These are phyloP conservation scores for Crocallis elinguaria DNA, from an alignment of 2,888 invertebrate genomes.

Conservation along the genomic window DNA sequence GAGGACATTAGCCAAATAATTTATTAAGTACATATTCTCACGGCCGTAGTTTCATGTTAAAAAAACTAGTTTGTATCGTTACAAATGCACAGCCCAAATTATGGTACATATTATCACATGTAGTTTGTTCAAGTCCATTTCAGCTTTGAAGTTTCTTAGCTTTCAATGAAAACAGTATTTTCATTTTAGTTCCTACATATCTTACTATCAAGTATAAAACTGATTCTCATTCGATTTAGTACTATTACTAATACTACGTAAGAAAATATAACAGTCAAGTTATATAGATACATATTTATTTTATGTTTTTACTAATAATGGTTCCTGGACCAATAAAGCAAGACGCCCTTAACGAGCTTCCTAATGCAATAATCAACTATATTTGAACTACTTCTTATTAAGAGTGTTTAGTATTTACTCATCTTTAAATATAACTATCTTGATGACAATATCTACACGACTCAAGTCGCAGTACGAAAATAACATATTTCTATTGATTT, in stretches of 20 bases:
- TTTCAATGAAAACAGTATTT: conserved; percentile 1
- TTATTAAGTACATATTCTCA: conserved; percentile 40
- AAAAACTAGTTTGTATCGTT: conserved; percentile 31
- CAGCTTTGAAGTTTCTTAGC: conserved; percentile 8
- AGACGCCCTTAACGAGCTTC: not conserved
- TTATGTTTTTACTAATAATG: not conserved
- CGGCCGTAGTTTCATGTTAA: conserved; percentile 33
- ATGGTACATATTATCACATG: conserved; percentile 53
- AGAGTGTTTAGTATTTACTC: not conserved
- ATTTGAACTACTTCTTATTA: conserved; percentile 10
- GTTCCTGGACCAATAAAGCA: not conserved
- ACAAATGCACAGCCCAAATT: conserved; percentile 57
- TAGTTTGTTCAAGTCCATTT: conserved; percentile 29
- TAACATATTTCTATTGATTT: conserved; percentile 1
- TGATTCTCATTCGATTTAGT: not conserved
- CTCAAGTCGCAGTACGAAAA: conserved; percentile 1
- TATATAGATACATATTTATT: not conserved
- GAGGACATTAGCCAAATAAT: conserved; percentile 15
- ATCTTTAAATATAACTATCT: not conserved
- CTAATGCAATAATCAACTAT: conserved; percentile 1
- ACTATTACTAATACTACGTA: conserved; percentile 8
- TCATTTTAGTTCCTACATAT: not conserved
- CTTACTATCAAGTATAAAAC: conserved; percentile 5
- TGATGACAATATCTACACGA: not conserved
- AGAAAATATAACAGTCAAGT: conserved; percentile 20